These are phyloP conservation scores for Drosophila kanekoi DNA, from an alignment of 2,888 invertebrate species.

Conservation along the genomic window DNA sequence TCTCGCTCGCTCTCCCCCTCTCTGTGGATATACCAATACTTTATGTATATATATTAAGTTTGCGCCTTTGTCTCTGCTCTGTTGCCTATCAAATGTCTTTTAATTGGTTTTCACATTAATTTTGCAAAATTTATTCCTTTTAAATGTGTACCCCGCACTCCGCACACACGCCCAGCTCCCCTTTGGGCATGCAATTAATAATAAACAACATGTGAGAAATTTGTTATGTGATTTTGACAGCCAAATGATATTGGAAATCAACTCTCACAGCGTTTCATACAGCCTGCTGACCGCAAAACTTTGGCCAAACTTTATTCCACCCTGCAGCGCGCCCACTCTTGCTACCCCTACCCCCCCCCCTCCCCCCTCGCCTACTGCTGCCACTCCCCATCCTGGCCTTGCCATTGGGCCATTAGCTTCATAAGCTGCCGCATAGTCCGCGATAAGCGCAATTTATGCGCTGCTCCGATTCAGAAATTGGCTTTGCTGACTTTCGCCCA, in stretches of 20 bases:
- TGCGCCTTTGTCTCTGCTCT: background rate
- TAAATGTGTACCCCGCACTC: background rate
- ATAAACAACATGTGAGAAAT: slow-evolving; percentile 62
- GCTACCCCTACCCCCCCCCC: background rate
- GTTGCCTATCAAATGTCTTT: slow-evolving; percentile 51
- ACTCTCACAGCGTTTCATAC: background rate
- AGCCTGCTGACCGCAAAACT: slow-evolving; percentile 34
- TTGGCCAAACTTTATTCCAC: slow-evolving; percentile 7
- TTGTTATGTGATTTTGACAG: slow-evolving; percentile 49
- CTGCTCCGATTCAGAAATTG: slow-evolving; percentile 50
- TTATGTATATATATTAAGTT: background rate
- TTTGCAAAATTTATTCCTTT: slow-evolving; percentile 75
- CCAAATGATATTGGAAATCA: slow-evolving; percentile 37
- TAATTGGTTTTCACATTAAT: slow-evolving; percentile 77
- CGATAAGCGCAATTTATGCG: slow-evolving; percentile 72
- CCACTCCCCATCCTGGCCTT: background rate
- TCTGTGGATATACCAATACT: too few relatives aligned
- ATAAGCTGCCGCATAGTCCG: slow-evolving; percentile 56
- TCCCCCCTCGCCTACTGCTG: background rate
- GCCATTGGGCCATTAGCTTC: slow-evolving; percentile 33
- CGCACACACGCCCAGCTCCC: background rate
- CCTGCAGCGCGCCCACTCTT: background rate
- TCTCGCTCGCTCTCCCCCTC: too few relatives aligned
- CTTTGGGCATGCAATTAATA: slow-evolving; percentile 68
- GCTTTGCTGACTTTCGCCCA: slow-evolving; percentile 38